Evolutionary conservation across 2,888 invertebrate genomes (phyloP).

Genomic region (Sinohyriopsis cumingii): DNA sequence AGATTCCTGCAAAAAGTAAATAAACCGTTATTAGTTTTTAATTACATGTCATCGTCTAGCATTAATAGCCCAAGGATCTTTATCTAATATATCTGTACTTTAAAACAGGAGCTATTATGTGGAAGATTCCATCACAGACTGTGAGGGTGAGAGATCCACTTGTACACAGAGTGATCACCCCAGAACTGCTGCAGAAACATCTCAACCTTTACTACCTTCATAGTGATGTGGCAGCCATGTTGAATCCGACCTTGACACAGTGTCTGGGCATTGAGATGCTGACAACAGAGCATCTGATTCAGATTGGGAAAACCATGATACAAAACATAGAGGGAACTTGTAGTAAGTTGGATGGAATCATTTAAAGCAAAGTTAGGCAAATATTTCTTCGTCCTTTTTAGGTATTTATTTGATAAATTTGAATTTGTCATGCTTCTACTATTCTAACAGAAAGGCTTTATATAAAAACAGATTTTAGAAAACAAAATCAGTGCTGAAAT

Average conservation of each 20-base stretch:
- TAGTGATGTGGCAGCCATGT: constrained; percentile 50
- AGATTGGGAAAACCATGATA: constrained; percentile 59
- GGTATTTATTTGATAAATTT: too few relatives aligned
- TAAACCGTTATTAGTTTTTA: too few relatives aligned
- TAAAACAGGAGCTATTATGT: constrained; percentile 44
- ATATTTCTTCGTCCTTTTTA: too few relatives aligned
- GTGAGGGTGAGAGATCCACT: constrained; percentile 59
- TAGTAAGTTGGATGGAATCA: constrained; percentile 9
- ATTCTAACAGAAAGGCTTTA: too few relatives aligned
- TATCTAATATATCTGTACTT: neutral
- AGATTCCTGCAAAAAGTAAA: too few relatives aligned
- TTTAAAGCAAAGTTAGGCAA: too few relatives aligned
- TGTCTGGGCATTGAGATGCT: constrained; percentile 66
- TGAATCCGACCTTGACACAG: constrained; percentile 55
- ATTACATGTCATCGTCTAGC: too few relatives aligned
- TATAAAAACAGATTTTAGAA: too few relatives aligned
- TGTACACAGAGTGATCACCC: constrained; percentile 60
- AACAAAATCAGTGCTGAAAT: too few relatives aligned
- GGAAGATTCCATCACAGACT: constrained; percentile 68
- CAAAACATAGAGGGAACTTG: constrained; percentile 20
- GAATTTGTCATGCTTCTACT: too few relatives aligned
- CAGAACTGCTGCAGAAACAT: constrained; percentile 57
- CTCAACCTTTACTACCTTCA: constrained; percentile 67
- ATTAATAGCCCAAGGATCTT: too few relatives aligned
- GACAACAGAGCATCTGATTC: constrained; percentile 62